Conservation (phyloP, 2,888 invertebrate genomes). For the Sesia apiformis region DNA sequence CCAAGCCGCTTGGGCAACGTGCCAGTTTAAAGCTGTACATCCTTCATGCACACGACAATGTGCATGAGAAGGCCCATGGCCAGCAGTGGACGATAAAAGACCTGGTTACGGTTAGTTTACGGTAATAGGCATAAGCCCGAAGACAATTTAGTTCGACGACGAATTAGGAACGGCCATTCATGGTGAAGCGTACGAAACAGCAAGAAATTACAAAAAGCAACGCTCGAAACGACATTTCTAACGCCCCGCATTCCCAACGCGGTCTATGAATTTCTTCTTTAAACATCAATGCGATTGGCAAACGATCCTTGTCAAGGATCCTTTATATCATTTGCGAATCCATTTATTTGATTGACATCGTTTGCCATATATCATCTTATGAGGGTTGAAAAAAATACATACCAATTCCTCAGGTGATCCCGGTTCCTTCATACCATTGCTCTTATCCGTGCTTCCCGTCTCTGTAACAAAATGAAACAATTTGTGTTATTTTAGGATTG, state of each 20-base stretch:
- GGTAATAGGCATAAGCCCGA: too few species aligned
- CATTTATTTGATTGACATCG: neutral
- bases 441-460: constrained; percentile 79
- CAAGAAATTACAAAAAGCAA: neutral
- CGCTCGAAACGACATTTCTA: constrained; percentile 2
- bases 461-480: constrained; percentile 71
- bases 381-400: constrained; percentile 39
- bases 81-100: too few species aligned
- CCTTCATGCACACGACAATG: too few species aligned
- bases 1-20: too few species aligned
- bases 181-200: too few species aligned
- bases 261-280: neutral
- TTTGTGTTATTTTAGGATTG: neutral
- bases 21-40: too few species aligned
- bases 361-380: neutral
- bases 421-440: constrained; percentile 92
- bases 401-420: constrained; percentile 88
- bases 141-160: too few species aligned
- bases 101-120: too few species aligned
- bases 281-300: constrained; percentile 13
- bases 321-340: constrained; percentile 16
- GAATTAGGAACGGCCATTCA: too few species aligned
- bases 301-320: constrained; percentile 3
- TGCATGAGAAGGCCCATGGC: too few species aligned
- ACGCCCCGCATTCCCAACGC: constrained; percentile 1